phyloP scores from a whole-genome alignment of 2,797 vertebrate genomes.

The Lepus oiostolus region DNA sequence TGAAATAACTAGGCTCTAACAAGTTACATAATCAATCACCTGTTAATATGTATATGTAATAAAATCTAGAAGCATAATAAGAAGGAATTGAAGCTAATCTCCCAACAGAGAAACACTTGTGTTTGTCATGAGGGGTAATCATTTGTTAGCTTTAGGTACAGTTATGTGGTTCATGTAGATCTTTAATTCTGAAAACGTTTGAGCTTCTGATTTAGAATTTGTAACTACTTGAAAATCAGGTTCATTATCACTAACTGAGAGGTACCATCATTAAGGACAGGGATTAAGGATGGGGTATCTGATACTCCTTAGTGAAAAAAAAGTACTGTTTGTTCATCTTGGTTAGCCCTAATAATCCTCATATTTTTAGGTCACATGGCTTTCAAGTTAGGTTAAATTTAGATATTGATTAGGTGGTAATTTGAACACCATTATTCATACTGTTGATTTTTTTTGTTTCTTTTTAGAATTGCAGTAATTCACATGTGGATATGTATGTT shows the following conservation, averaged over 20 bases:
- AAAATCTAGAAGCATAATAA: background rate
- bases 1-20: constrained; percentile 51
- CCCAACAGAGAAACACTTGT: background rate
- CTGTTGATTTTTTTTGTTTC: constrained; percentile 24
- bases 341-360: background rate
- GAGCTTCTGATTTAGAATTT: constrained; percentile 47
- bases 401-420: background rate
- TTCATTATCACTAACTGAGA: background rate
- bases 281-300: background rate
- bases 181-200: constrained; percentile 65
- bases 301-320: constrained; percentile 57
- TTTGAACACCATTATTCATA: constrained; percentile 12
- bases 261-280: background rate
- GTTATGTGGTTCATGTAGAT: background rate
- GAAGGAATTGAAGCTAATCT: background rate
- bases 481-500: constrained; percentile 16
- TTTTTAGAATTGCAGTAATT: constrained; percentile 45
- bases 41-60: background rate
- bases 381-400: constrained; percentile 51
- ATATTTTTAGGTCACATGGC: constrained; percentile 30
- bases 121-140: constrained; percentile 3
- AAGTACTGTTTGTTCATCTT: background rate
- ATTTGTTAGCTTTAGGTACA: background rate
- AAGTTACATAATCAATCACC: background rate
- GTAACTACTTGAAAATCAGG: constrained; percentile 44